A percentile compares a stretch with the other conserved stretches of the same genome.
phyloP scores from a whole-genome alignment of 2,797 vertebrate genomes.

The Enteromius treurensis region DNA sequence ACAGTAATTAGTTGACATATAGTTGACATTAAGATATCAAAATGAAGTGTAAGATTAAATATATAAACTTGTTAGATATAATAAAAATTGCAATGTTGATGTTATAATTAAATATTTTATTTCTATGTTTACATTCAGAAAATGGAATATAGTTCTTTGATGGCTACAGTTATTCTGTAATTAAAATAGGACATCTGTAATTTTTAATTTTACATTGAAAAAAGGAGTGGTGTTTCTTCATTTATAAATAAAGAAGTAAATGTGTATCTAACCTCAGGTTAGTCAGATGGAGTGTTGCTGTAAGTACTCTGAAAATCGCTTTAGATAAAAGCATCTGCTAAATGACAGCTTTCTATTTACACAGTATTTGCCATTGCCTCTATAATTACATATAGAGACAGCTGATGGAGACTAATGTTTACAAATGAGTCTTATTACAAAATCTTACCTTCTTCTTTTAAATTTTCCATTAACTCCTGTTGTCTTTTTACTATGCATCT shows the following conservation, averaged over 20 bases:
- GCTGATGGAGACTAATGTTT: background rate
- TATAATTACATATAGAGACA: background rate
- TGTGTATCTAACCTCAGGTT: conserved; percentile 10
- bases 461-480: background rate
- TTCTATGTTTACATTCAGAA: background rate
- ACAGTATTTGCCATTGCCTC: background rate
- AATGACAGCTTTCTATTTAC: background rate
- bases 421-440: background rate
- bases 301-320: background rate
- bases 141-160: background rate
- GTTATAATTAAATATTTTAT: background rate
- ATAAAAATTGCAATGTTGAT: background rate
- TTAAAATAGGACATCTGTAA: background rate
- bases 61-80: background rate
- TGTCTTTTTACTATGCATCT: background rate
- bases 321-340: conserved; percentile 14
- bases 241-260: conserved; percentile 12
- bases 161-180: background rate
- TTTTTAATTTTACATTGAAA: background rate
- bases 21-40: too few relatives aligned
- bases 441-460: background rate
- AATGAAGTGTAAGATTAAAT: background rate
- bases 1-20: too few relatives aligned
- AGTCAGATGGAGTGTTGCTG: background rate
- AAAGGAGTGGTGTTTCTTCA: background rate